Evolutionary conservation across 2,113 vertebrate genomes (phyloP).

Genomic region (Varanus komodoensis): DNA sequence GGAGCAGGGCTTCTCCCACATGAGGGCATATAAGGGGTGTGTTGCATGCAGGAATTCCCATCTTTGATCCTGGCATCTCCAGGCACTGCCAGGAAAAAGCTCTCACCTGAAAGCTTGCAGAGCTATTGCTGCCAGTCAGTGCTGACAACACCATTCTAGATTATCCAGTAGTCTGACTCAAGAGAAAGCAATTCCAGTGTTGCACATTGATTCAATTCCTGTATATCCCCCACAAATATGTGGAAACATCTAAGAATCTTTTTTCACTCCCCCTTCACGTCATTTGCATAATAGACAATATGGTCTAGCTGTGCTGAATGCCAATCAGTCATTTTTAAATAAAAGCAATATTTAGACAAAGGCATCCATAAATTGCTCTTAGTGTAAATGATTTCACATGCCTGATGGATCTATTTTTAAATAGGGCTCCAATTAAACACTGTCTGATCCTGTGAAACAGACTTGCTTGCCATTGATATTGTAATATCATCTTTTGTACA

Average conservation of each 20-base stretch:
- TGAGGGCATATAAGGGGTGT: too few relatives aligned
- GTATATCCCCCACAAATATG: neutral
- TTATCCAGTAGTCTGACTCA: too few relatives aligned
- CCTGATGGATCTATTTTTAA: conserved; percentile 34
- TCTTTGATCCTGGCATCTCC: too few relatives aligned
- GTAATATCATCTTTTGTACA: neutral
- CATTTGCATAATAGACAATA: neutral
- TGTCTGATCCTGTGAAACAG: conserved; percentile 22
- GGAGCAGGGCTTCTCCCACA: too few relatives aligned
- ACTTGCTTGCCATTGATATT: neutral
- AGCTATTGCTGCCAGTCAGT: too few relatives aligned
- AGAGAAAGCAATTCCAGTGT: neutral
- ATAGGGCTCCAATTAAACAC: conserved; percentile 14
- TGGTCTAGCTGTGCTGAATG: conserved; percentile 3
- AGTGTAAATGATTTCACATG: conserved; percentile 4
- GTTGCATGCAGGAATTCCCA: too few relatives aligned
- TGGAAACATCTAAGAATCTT: neutral
- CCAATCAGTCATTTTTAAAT: conserved; percentile 19
- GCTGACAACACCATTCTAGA: too few relatives aligned
- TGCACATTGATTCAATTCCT: neutral
- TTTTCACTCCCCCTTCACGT: neutral
- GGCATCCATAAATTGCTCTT: conserved; percentile 16
- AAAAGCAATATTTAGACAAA: conserved; percentile 23
- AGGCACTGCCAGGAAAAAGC: too few relatives aligned
- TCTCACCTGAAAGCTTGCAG: too few relatives aligned